phyloP scores from a whole-genome alignment of 2,888 invertebrate genomes.

The Epicampocera succincta region DNA sequence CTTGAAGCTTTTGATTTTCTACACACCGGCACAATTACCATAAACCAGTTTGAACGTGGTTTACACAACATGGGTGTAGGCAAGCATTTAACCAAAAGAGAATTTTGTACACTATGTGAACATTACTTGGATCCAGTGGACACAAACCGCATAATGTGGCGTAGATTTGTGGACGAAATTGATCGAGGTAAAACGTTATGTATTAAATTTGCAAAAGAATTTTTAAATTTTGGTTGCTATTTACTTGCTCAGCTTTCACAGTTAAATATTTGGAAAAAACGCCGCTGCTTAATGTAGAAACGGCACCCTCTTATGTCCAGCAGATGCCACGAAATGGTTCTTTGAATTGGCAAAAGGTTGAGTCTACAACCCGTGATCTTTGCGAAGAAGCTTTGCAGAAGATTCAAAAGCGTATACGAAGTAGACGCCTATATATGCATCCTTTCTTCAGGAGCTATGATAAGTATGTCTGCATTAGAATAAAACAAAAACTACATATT shows the following conservation, averaged over 20 bases:
- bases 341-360: slow-evolving; percentile 82
- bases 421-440: slow-evolving; percentile 85
- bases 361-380: slow-evolving; percentile 81
- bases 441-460: slow-evolving; percentile 88
- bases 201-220: background rate
- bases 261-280: slow-evolving; percentile 87
- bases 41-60: slow-evolving; percentile 87
- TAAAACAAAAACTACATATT: too few species aligned
- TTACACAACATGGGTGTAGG: slow-evolving; percentile 86
- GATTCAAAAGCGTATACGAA: slow-evolving; percentile 84
- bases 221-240: slow-evolving; percentile 24
- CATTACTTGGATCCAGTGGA: slow-evolving; percentile 89
- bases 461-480: slow-evolving; percentile 83
- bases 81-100: slow-evolving; percentile 84
- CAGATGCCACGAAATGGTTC: slow-evolving; percentile 82
- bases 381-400: slow-evolving; percentile 86
- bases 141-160: slow-evolving; percentile 87
- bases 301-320: slow-evolving; percentile 83
- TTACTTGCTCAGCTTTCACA: slow-evolving; percentile 84
- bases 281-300: slow-evolving; percentile 84
- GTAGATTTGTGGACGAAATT: slow-evolving; percentile 89
- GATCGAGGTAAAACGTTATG: slow-evolving; percentile 84
- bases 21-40: slow-evolving; percentile 86
- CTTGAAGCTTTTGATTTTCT: slow-evolving; percentile 88
- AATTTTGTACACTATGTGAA: slow-evolving; percentile 85